Conservation (phyloP, 2,888 invertebrate species). For the Sceliomorpha sp. region DNA sequence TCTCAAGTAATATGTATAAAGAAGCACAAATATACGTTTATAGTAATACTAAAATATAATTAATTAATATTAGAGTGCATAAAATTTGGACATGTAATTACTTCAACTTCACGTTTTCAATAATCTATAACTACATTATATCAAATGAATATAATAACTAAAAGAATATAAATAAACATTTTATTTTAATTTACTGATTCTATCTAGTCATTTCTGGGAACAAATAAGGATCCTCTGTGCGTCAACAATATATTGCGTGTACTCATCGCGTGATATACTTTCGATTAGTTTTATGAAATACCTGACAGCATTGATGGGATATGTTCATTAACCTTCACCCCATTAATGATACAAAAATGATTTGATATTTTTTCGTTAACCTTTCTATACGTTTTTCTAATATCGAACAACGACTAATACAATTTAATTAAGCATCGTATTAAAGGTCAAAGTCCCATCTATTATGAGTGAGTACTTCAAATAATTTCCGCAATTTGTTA, state of each 20-base stretch:
- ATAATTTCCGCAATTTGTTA: too few species aligned
- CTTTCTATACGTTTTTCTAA: slow-evolving; percentile 17
- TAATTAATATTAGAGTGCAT: too few species aligned
- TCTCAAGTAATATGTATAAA: too few species aligned
- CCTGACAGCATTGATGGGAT: slow-evolving; percentile 72
- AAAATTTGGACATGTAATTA: too few species aligned
- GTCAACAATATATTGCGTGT: slow-evolving; percentile 61
- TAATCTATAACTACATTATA: too few species aligned
- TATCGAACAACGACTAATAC: slow-evolving; percentile 6
- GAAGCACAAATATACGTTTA: too few species aligned
- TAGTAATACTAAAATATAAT: too few species aligned
- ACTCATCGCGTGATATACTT: slow-evolving; percentile 70
- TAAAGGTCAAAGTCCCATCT: slow-evolving; percentile 13
- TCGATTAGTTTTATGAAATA: slow-evolving; percentile 74
- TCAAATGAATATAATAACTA: not conserved
- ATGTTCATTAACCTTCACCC: slow-evolving; percentile 72
- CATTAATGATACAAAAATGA: slow-evolving; percentile 58
- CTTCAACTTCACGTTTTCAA: too few species aligned
- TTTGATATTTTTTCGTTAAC: slow-evolving; percentile 61
- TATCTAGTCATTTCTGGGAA: slow-evolving; percentile 5
- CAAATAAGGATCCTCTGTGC: slow-evolving; percentile 6
- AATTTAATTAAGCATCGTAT: slow-evolving; percentile 9
- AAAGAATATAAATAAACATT: slow-evolving; percentile 3
- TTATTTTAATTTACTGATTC: not conserved
- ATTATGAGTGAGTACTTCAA: too few species aligned